These are phyloP conservation scores for Cairina moschata DNA, from an alignment of 2,113 vertebrate species.

Conservation along the genomic window DNA sequence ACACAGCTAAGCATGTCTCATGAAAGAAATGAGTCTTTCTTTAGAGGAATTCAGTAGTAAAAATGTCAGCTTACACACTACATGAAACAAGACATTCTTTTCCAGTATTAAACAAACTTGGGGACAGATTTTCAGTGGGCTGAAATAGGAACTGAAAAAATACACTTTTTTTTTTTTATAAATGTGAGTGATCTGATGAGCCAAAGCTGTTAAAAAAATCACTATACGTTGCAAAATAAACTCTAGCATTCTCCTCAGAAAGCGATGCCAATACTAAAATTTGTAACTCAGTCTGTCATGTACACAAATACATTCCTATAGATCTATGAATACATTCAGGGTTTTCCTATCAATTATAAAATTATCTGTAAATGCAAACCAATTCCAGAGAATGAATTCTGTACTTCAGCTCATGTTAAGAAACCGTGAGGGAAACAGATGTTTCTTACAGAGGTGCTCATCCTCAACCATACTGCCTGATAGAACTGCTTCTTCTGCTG, in stretches of 20 bases:
- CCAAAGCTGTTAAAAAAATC: neutral
- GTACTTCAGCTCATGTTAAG: neutral
- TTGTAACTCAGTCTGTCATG: neutral
- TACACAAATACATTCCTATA: neutral
- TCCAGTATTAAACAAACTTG: neutral
- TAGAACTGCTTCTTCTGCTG: neutral
- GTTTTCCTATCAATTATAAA: neutral
- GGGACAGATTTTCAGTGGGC: neutral
- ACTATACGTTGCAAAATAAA: neutral
- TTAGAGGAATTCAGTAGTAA: neutral
- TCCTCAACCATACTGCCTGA: neutral
- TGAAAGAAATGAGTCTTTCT: neutral
- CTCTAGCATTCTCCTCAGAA: neutral
- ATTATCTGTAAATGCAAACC: neutral
- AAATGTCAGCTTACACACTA: neutral
- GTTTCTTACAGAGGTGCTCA: neutral
- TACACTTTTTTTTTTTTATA: neutral
- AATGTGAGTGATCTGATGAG: neutral
- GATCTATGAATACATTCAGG: neutral
- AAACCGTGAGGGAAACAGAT: neutral
- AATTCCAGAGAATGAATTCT: neutral
- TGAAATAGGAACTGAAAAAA: neutral
- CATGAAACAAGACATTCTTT: neutral
- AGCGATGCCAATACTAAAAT: neutral
- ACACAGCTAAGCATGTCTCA: neutral